Evolutionary conservation across 2,113 vertebrate genomes (phyloP).

Genomic region (Spermophilus dauricus): DNA sequence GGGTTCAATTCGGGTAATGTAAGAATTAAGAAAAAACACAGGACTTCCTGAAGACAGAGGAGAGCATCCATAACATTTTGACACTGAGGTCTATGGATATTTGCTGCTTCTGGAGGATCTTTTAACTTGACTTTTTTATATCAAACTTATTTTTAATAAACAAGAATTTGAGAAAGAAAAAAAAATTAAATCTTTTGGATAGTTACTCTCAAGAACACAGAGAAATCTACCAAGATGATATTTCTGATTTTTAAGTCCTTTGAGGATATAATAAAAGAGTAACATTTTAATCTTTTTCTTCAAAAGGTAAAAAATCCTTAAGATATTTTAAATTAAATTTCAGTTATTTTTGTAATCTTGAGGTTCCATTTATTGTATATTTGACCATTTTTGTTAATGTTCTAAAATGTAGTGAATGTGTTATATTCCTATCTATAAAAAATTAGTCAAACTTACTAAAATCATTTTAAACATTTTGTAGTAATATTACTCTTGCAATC

Average conservation of each 20-base stretch:
- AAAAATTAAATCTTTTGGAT: not conserved
- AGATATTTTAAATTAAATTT: constrained; percentile 10
- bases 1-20: not conserved
- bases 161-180: constrained; percentile 39
- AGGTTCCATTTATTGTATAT: not conserved
- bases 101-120: not conserved
- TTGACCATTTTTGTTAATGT: constrained; percentile 1
- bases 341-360: not conserved
- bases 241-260: not conserved
- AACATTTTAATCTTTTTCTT: not conserved
- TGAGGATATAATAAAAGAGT: not conserved
- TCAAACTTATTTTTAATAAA: not conserved
- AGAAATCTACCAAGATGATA: not conserved
- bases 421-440: not conserved
- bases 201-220: not conserved
- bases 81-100: not conserved
- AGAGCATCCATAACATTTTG: not conserved
- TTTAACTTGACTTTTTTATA: not conserved
- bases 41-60: not conserved
- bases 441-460: not conserved
- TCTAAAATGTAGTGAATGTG: not conserved
- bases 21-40: not conserved
- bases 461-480: constrained; percentile 18
- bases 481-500: not conserved
- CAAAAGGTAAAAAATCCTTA: not conserved